A percentile compares a stretch with the other conserved stretches of the same genome.
Conservation (phyloP, 2,797 vertebrate species). For the Loris lydekkerianus region DNA sequence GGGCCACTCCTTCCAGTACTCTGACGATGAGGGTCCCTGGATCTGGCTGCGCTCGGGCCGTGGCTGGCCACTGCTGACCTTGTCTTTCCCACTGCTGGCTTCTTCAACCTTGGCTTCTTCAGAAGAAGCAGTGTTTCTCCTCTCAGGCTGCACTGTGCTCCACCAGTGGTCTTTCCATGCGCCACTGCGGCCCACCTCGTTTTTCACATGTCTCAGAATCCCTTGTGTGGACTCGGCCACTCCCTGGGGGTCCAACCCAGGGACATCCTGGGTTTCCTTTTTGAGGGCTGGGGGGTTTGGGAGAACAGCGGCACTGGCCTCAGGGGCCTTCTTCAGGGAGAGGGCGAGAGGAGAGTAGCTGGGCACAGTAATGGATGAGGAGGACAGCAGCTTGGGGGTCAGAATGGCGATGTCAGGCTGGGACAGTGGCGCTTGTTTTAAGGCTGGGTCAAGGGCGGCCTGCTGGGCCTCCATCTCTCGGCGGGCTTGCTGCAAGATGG, state of each 20-base stretch:
- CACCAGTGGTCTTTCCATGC: conserved; percentile 98
- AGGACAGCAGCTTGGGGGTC: conserved; percentile 91
- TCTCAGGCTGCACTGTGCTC: conserved; percentile 93
- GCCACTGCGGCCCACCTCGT: conserved; percentile 90
- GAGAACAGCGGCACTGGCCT: conserved; percentile 90
- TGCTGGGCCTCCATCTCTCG: conserved; percentile 98
- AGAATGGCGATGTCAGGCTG: conserved; percentile 91
- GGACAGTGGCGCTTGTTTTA: conserved; percentile 93
- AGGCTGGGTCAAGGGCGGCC: conserved; percentile 94
- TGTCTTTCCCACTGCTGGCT: conserved; percentile 88
- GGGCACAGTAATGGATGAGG: conserved; percentile 90
- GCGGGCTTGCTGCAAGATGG: conserved; percentile 97
- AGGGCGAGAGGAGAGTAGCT: conserved; percentile 94
- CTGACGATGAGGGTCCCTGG: conserved; percentile 91
- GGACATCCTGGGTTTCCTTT: conserved; percentile 91
- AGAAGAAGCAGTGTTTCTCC: conserved; percentile 88
- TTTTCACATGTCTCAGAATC: conserved; percentile 91
- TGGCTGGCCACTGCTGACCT: conserved; percentile 86
- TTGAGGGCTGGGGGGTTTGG: conserved; percentile 90
- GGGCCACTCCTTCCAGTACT: conserved; percentile 96
- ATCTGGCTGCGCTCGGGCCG: conserved; percentile 90
- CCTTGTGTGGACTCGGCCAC: conserved; percentile 89
- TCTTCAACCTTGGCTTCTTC: conserved; percentile 92
- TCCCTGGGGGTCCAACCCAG: conserved; percentile 90
- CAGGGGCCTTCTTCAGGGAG: conserved; percentile 95